Conservation (phyloP, 2,113 vertebrate species). For the Xiphophorus maculatus region DNA sequence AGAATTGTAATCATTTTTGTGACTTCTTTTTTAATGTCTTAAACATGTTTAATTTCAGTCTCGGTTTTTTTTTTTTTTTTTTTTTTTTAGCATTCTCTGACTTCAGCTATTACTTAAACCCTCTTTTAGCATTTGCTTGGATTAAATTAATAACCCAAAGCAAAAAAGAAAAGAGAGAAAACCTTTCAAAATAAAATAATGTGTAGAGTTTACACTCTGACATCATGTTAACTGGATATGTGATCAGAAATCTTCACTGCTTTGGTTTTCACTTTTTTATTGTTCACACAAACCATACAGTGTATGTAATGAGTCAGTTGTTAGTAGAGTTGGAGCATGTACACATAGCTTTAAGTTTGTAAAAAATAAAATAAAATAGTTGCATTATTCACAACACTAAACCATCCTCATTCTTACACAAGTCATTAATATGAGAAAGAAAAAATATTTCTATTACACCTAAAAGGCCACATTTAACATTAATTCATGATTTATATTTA, state of each 20-base stretch:
- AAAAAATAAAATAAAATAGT: slow-evolving; percentile 14
- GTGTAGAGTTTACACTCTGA: background rate
- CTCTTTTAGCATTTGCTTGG: background rate
- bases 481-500: slow-evolving; percentile 28
- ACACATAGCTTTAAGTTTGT: background rate
- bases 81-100: too few species aligned
- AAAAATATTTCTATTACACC: background rate
- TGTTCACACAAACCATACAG: background rate
- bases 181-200: background rate
- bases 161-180: too few species aligned
- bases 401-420: slow-evolving; percentile 1
- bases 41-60: too few species aligned
- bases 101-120: background rate
- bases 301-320: slow-evolving; percentile 11
- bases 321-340: slow-evolving; percentile 17
- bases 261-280: background rate
- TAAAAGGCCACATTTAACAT: slow-evolving; percentile 56
- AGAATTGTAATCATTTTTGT: too few species aligned
- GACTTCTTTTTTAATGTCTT: too few species aligned
- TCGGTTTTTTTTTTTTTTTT: too few species aligned
- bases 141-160: too few species aligned
- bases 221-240: background rate
- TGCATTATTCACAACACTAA: background rate
- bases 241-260: background rate
- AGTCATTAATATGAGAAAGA: background rate